Conservation (phyloP, 2,113 vertebrate species). For the Oncorhynchus tshawytscha region DNA sequence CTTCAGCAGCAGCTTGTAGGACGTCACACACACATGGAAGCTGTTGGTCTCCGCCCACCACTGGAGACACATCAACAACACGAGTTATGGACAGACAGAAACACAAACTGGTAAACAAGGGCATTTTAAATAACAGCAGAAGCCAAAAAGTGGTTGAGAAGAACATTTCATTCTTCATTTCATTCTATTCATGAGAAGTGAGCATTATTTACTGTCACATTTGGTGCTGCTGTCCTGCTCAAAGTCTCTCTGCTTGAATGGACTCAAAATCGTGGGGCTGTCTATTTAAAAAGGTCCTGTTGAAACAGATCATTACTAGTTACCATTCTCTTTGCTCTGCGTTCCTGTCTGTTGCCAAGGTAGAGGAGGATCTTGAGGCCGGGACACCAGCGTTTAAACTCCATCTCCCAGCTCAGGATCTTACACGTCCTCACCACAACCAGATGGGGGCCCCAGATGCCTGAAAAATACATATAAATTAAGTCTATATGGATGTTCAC, state of each 20-base stretch:
- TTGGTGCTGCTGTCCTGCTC: too few species aligned
- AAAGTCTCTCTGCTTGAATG: too few species aligned
- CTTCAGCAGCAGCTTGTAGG: conserved; percentile 89
- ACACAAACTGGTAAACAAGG: not conserved
- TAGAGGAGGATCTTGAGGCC: conserved; percentile 88
- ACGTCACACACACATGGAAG: conserved; percentile 89
- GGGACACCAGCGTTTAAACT: conserved; percentile 92
- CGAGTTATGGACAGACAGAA: not conserved
- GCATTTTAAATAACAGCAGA: not conserved
- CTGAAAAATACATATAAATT: conserved; percentile 52
- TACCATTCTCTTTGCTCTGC: conserved; percentile 85
- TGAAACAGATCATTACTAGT: conserved; percentile 4
- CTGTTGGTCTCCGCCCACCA: conserved; percentile 84
- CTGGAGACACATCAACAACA: conserved; percentile 54
- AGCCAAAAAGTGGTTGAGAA: not conserved
- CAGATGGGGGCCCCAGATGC: conserved; percentile 90
- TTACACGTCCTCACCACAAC: conserved; percentile 88
- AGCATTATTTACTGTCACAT: too few species aligned
- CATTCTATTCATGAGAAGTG: too few species aligned
- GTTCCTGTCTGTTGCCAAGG: conserved; percentile 82
- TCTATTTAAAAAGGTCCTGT: not conserved
- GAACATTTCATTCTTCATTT: not conserved
- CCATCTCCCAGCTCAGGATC: conserved; percentile 88
- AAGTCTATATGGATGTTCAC: not conserved
- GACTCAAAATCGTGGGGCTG: too few species aligned